Base-by-base conservation (phyloP, 2,797 vertebrate genomes). In the Aplochiton taeniatus region DNA sequence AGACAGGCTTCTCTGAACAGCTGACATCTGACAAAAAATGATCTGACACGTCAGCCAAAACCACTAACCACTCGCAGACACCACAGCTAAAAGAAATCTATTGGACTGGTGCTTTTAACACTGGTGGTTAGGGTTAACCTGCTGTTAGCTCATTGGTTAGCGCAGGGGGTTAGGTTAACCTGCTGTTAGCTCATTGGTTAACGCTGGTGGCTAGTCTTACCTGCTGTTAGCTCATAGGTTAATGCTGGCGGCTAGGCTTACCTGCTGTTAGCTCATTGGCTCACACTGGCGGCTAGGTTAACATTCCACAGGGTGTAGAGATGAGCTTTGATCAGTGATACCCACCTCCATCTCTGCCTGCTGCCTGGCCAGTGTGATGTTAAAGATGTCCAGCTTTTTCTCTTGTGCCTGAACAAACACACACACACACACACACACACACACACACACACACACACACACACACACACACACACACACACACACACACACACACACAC, bases 291-390 rank as follows among this genome's bases (percentile, higher is more conserved):
- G 2, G 31, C 31, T 2, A 31, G 31, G 2, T 31, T 31, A 31
- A 2, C 2, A 31, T 5, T 13, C 11, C 42, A 50, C 61, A 17
- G 12, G 16, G 50, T 14, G 11, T 9, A 14, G 16, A 31, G 13
- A 19, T 43, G 48, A 62, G 14, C 16, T 41, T 46, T 51, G 13
- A 46, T 14, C 3, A n/a, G 14, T 8, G 45, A 11, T 42, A 74
- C 57, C 31, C 93, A 99, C 98, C 95, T 99, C 96, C 87, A 98
- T 92, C 92, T 99, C 97, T 72, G 97, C 95, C 83, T 99, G 96
- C 72, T 98, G 96, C 80, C 98, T 93, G 76, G 94, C 95, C 79
- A 99, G 73, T 1, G 95, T 99, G 90, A 99, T 98, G 85, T 96
- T 98, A 90, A 99, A 99, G 87, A 99, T 91, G 92, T 99, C 98